Evolutionary conservation across 2,888 invertebrate species (phyloP), one percentile per base, ranked within the genome.

Genomic region (Oligia fasciuncula): DNA sequence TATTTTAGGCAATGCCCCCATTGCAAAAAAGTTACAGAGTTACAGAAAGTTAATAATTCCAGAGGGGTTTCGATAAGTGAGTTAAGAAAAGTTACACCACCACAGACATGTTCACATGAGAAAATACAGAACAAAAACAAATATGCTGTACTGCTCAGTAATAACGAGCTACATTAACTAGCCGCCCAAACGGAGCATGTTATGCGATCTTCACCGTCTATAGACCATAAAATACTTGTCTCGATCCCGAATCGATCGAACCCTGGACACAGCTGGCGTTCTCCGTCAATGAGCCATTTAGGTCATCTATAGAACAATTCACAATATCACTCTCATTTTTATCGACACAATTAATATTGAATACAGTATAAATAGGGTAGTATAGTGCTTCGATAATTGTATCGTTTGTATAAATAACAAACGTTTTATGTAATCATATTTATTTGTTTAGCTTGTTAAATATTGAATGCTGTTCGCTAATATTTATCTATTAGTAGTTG

Each of bases 311-410:
- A 83, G 46, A 71, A 78, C 62, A 29, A 62, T 83, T 70, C 51
- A 71, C 79, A 84, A 84, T 54, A 79, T 54, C 35, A 82, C 80
- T 84, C 65, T 72, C 63, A 73, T 79, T 82, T 84, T 82, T 82
- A 80, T 82, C 60, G 80, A 6, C 40, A 71, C 35, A 68, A 63
- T 81, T 79, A 81, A 63, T 68, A 79, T 79, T 77, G 51, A 77
- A 54, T 66, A 70, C 63, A 23, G n/a, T 9, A 57, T 67, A 71
- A 62, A 65, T 17, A 66, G 29, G 29, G 60, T 65, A n/a, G 43
- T 23, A 63, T 63, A 49, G 72, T 72, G 63, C 11, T 69, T n/a
- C 29, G 11, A 40, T 65, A 77, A 85, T 80, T 63, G 60, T 65
- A 69, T 72, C n/a, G 29, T 40, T 71, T 49, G 14, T 13, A 57